Percentiles rank a stretch among this genome's conserved stretches.
phyloP scores from a whole-genome alignment of 2,113 vertebrate species.

The Podiceps cristatus region DNA sequence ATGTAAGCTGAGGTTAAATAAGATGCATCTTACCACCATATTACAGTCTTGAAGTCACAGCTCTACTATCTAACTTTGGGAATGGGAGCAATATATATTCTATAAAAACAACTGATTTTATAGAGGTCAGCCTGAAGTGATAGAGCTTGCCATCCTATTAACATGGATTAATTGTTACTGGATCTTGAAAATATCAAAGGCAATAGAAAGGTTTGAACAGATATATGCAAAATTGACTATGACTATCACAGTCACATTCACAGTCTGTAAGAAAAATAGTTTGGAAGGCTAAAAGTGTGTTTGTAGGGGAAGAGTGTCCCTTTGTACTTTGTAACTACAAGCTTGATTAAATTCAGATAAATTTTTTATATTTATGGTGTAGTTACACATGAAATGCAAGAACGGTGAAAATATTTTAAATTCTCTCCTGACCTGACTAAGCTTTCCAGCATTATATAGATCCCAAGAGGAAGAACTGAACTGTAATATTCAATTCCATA shows the following conservation, averaged over 20 bases:
- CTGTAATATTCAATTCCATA: neutral
- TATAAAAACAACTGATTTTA: neutral
- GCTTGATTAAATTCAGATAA: slow-evolving; percentile 5
- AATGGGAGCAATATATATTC: neutral
- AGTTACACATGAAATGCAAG: neutral
- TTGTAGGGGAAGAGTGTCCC: neutral
- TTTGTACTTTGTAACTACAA: neutral
- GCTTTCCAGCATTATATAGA: neutral
- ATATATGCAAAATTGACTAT: neutral
- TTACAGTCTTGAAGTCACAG: neutral
- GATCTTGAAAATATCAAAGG: neutral
- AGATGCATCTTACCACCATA: neutral
- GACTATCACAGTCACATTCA: neutral
- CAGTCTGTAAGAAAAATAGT: neutral
- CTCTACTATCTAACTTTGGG: neutral
- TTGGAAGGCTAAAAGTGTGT: neutral
- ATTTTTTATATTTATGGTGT: neutral
- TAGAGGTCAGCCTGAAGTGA: neutral
- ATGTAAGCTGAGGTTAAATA: neutral
- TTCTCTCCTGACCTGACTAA: neutral
- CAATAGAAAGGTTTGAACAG: neutral
- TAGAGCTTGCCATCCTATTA: neutral
- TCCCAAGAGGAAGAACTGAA: neutral
- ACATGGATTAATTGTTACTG: neutral
- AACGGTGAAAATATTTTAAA: slow-evolving; percentile 4